Base-by-base conservation (phyloP, 2,113 vertebrate genomes). In the Podilymbus podiceps region DNA sequence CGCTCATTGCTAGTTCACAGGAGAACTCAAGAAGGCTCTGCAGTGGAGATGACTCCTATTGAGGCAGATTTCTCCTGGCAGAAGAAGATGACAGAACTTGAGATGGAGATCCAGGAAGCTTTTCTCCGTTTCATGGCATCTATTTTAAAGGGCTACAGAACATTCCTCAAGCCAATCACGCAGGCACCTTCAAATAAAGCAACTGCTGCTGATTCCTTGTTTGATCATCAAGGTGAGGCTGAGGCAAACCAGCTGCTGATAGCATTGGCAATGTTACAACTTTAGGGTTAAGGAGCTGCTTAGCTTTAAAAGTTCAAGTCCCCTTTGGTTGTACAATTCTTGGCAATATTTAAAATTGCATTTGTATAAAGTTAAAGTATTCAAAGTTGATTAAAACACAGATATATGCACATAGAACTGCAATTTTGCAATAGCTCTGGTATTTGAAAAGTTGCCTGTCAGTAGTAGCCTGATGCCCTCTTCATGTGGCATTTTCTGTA, bases 91-190 rank as follows among this genome's bases (percentile, higher is more conserved):
- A 99, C 81, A 3, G 97, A 98, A 35, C 97, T 99, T 19, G 99
- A 99, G 97, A 99, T 99, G 99, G 99, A 99, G 95, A 99, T 99
- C 96, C 99, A 99, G 89, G 99, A 99, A 88, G 98, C 98, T 56
- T 99, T 99, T 97, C 98, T 99, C 9, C 99, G 98, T 85, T 99
- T 99, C 96, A 99, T 99, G 99, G 99, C 99, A 33, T 98, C 98
- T 89, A 98, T 99, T 98, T 98, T 99, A 94, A 99, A 99, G 96
- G 99, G 99, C 86, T 99, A 99, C 97, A 99, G 99, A 94, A 95
- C 93, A 74, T 99, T 99, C 97, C 99, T 99, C 94, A 99, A 98
- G 96, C 99, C 99, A 81, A 99, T 99, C 95, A 99, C 99, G 2
- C 98, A 99, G 95, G 99, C 99, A 1, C 99, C 99, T 72, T 99